Evolutionary conservation across 2,888 invertebrate species (phyloP).

Genomic region (Acleris sparsana): DNA sequence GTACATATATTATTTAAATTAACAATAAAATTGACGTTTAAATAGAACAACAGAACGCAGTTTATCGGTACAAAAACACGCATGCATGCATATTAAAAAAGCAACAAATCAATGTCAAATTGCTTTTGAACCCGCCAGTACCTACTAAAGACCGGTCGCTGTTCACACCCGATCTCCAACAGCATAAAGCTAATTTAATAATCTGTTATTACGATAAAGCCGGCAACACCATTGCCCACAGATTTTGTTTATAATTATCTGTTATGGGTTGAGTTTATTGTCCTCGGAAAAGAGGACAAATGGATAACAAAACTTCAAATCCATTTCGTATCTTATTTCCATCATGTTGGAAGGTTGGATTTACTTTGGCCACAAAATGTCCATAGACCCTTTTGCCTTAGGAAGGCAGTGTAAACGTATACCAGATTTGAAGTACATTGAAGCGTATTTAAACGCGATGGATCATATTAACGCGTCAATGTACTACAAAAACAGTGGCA

Average conservation of each 20-base stretch:
- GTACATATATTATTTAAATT: too few relatives aligned
- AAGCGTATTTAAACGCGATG: too few relatives aligned
- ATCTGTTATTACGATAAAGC: constrained; percentile 22
- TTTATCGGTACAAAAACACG: neutral
- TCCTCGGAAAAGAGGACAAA: neutral
- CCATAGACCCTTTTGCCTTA: too few relatives aligned
- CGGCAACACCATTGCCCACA: constrained; percentile 9
- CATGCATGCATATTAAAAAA: neutral
- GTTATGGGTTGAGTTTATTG: neutral
- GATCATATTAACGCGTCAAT: too few relatives aligned
- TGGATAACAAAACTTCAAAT: too few relatives aligned
- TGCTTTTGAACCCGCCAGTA: constrained; percentile 17
- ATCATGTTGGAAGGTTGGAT: too few relatives aligned
- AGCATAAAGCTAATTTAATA: constrained; percentile 19
- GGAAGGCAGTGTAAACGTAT: too few relatives aligned
- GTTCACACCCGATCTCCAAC: constrained; percentile 26
- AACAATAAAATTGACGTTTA: too few relatives aligned
- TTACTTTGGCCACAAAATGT: too few relatives aligned
- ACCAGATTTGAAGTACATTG: too few relatives aligned
- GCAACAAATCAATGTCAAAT: neutral
- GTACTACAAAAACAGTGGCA: neutral
- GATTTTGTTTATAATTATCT: constrained; percentile 11
- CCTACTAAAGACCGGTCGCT: constrained; percentile 19
- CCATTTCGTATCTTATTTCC: too few relatives aligned
- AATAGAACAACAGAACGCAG: too few relatives aligned